Conservation (phyloP, 64 coral and sea anemone species). For the Porites lutea region DNA sequence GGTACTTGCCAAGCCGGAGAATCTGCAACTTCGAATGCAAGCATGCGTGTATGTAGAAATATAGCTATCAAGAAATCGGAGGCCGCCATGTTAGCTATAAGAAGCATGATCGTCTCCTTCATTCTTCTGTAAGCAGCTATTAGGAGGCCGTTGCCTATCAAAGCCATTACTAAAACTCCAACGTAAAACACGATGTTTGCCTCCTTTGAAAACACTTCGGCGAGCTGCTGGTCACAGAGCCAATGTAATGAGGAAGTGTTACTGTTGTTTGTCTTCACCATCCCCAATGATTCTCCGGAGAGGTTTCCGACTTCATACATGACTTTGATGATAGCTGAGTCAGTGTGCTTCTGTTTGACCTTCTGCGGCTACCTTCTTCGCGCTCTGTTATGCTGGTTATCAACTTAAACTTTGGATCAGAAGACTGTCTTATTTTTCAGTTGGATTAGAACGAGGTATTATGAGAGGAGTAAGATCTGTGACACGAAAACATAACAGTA, state of each 20-base stretch:
- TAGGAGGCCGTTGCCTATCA: slow-evolving; percentile 53
- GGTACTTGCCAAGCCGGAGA: slow-evolving; percentile 39
- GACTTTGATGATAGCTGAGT: not conserved
- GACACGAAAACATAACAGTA: too few species aligned
- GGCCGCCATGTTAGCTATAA: slow-evolving; percentile 80
- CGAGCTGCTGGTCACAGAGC: not conserved
- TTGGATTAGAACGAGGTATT: too few species aligned
- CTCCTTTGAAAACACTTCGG: not conserved
- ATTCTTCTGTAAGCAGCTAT: slow-evolving; percentile 62
- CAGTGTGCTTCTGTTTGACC: too few species aligned
- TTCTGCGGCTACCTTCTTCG: too few species aligned
- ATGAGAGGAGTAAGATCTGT: too few species aligned
- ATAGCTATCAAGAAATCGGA: slow-evolving; percentile 66
- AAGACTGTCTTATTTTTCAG: too few species aligned
- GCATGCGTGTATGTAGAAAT: slow-evolving; percentile 54
- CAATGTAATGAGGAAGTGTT: not conserved
- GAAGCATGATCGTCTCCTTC: slow-evolving; percentile 43
- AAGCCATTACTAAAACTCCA: not conserved
- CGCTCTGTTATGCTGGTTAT: too few species aligned
- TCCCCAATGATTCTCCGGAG: not conserved
- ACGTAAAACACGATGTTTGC: not conserved
- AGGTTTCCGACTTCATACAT: not conserved
- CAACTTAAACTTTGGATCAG: too few species aligned
- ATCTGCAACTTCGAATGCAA: not conserved
- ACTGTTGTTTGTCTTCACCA: not conserved